A percentile compares a stretch with the other conserved stretches of the same genome.
Conservation (phyloP, 2,113 vertebrate genomes). For the Genyomyrus donnyi region DNA sequence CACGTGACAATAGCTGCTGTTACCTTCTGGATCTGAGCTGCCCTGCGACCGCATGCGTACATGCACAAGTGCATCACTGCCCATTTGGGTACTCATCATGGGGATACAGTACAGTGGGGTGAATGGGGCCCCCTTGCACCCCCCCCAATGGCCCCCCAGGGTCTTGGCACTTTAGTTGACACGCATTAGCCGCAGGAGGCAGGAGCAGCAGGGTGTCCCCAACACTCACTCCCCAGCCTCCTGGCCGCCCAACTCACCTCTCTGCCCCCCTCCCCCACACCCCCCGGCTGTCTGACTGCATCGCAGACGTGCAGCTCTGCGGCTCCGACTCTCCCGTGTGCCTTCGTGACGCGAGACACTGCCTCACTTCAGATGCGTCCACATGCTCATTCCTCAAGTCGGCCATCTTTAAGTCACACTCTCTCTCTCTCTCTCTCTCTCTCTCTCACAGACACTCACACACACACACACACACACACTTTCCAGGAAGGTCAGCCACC, state of each 20-base stretch:
- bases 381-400: neutral
- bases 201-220: neutral
- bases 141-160: neutral
- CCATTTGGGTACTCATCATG: neutral
- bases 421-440: neutral
- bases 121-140: neutral
- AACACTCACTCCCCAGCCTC: neutral
- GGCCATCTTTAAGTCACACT: neutral
- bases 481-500: neutral
- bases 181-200: conserved; percentile 1
- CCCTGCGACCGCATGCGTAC: neutral
- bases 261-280: neutral
- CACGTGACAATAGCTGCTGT: neutral
- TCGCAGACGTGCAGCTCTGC: neutral
- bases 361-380: neutral
- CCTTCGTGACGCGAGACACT: neutral
- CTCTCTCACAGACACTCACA: neutral
- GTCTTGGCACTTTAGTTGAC: neutral
- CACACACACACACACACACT: neutral
- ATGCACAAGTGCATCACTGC: neutral
- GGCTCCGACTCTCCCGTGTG: neutral
- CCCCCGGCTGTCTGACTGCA: neutral
- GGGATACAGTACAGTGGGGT: neutral
- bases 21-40: neutral
- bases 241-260: neutral